Evolutionary conservation across 2,888 invertebrate genomes (phyloP), one percentile per base, ranked within the genome.

Genomic region (Autographa gamma): DNA sequence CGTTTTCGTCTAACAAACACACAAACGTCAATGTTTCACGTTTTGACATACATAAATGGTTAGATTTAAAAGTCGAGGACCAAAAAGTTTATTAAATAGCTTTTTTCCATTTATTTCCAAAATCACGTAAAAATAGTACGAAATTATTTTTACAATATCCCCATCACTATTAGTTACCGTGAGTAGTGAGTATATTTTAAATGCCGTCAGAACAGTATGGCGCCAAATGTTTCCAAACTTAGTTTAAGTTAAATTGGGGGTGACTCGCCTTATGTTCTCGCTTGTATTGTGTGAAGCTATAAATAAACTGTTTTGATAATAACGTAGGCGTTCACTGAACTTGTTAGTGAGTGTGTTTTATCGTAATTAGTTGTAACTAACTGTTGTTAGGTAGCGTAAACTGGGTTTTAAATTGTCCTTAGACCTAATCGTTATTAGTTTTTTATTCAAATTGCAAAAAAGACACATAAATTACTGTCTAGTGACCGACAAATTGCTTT

Each of bases 191-290:
- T 89, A 93, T 93, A 93, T 93, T 93, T 94, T 94, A 95, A 92
- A 91, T 89, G 91, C 93, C 93, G 95, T 95, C 94, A 93, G 87
- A 83, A 83, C 94, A 94, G 93, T 83, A 93, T 95, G 95, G 89
- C 91, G 92, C 92, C 85, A 81, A 32, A 70, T 88, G 88, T 88
- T 89, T 90, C 85, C 85, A 87, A 93, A 93, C 89, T 93, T 91
- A 89, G 90, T 84, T 82, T 85, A 88, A 90, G 89, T 92, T 91
- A 90, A 92, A 93, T 92, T 90, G 90, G 91, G 93, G 93, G 92
- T 89, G 90, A 89, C 87, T 89, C 86, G 84, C 71, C 88, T 88
- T 72, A 78, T 83, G 82, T 83, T 86, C 89, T 89, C 90, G 85
- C 90, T 85, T 76, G 80, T 92, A 91, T 83, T 81, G 77, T 76